Conservation (phyloP, 2,797 vertebrate species). For the Eleutherodactylus coqui region DNA sequence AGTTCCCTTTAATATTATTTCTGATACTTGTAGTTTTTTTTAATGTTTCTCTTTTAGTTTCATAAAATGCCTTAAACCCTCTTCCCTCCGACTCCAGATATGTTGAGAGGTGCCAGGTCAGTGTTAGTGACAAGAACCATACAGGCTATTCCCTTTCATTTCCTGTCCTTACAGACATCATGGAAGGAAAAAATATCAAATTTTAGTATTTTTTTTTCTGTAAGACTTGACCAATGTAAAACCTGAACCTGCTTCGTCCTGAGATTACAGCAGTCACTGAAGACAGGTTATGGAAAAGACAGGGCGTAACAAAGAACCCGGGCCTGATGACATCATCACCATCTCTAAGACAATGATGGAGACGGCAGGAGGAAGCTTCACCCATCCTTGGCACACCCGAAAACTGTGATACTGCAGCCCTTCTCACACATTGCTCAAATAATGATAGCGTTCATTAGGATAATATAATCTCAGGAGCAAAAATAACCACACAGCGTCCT, state of each 20-base stretch:
- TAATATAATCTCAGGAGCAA: constrained; percentile 2
- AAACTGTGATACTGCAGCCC: rapidly evolving
- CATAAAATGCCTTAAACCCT: background rate
- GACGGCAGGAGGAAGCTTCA: constrained; percentile 37
- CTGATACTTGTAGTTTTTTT: no score
- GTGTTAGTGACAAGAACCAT: background rate
- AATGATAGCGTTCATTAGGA: constrained; percentile 6
- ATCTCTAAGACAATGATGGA: constrained; percentile 49
- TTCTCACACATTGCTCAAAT: constrained; percentile 55
- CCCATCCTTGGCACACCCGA: background rate
- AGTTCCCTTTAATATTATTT: no score
- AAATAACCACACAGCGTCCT: background rate
- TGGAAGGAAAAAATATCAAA: constrained; percentile 12
- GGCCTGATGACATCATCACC: constrained; percentile 32
- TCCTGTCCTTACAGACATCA: background rate
- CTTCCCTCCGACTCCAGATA: background rate
- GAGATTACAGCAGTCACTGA: constrained; percentile 26
- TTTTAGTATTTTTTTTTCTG: background rate
- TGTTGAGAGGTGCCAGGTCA: background rate
- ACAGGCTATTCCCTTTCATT: background rate
- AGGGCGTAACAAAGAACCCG: constrained; percentile 20
- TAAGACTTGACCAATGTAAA: background rate
- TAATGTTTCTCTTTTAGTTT: no score
- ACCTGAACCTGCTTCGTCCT: background rate
- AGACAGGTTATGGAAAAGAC: constrained; percentile 39